Percentiles rank a stretch among this genome's conserved stretches.
phyloP scores from a whole-genome alignment of 2,888 invertebrate genomes.

The Ryuthela nishihirai region DNA sequence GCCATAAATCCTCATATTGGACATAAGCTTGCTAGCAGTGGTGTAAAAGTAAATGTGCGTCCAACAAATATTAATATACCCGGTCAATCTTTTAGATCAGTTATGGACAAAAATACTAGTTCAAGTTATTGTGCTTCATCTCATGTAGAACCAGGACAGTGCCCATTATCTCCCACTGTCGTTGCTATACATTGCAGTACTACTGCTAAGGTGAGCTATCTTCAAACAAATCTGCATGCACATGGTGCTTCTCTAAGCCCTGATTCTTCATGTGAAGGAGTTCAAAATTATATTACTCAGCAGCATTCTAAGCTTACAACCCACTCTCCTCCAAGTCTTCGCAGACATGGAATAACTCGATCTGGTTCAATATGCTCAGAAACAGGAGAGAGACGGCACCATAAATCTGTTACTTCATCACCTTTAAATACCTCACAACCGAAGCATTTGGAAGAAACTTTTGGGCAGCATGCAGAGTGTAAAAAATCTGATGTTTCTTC shows the following conservation, averaged over 20 bases:
- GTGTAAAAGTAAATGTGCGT: conserved; percentile 6
- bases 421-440: conserved; percentile 12
- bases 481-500: neutral
- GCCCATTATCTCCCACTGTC: no score
- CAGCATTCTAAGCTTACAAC: conserved; percentile 1
- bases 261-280: conserved; percentile 21
- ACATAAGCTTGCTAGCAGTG: conserved; percentile 27
- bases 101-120: conserved; percentile 4
- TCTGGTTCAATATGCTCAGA: conserved; percentile 39
- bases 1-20: conserved; percentile 33
- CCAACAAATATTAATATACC: conserved; percentile 25
- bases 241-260: conserved; percentile 24
- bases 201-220: neutral
- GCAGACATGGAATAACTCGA: conserved; percentile 24
- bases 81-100: conserved; percentile 13
- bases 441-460: no score
- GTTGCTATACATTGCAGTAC: conserved; percentile 6
- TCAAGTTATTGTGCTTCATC: conserved; percentile 24
- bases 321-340: conserved; percentile 1
- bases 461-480: conserved; percentile 1
- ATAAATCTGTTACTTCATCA: conserved; percentile 26
- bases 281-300: conserved; percentile 1
- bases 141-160: no score
- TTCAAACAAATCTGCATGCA: conserved; percentile 2
- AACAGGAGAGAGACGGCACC: conserved; percentile 35